Percentiles rank a stretch among this genome's conserved stretches.
phyloP scores from a whole-genome alignment of 2,113 vertebrate genomes.

The Scytalopus superciliaris region DNA sequence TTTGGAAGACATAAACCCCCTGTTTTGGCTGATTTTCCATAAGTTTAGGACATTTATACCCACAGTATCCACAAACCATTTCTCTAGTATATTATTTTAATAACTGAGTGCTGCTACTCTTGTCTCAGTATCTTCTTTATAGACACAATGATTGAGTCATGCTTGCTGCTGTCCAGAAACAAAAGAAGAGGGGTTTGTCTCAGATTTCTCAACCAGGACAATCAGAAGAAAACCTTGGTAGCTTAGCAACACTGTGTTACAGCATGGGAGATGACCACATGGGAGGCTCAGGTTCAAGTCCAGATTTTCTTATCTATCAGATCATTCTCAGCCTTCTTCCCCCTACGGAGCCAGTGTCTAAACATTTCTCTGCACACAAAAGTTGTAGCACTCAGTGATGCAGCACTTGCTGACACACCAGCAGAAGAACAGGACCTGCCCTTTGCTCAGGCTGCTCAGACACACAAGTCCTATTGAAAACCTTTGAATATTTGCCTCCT shows the following conservation, averaged over 20 bases:
- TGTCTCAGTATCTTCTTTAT: neutral
- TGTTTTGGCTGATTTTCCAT: neutral
- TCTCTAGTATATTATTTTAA: neutral
- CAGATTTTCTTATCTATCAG: neutral
- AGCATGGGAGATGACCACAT: neutral
- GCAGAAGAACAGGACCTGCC: neutral
- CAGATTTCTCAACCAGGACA: neutral
- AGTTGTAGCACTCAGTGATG: neutral
- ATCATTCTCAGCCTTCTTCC: neutral
- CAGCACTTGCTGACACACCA: neutral
- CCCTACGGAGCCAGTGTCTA: neutral
- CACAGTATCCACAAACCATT: neutral
- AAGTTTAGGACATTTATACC: neutral
- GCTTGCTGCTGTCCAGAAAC: neutral
- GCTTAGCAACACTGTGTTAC: neutral
- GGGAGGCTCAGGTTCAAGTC: neutral
- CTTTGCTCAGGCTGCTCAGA: neutral
- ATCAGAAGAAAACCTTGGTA: neutral
- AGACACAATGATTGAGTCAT: neutral
- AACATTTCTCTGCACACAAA: neutral
- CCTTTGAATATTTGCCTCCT: neutral
- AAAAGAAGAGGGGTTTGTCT: neutral
- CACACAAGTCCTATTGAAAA: neutral
- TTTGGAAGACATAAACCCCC: neutral
- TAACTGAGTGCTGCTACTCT: neutral